These are phyloP conservation scores for Sus scrofa DNA, from an alignment of 2,113 vertebrate genomes.

Conservation along the genomic window T2T-Sscrofa CM000814.6:143832001-143832500, in stretches of 20 bases:
- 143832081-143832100: no score
- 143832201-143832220: neutral
- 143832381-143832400: neutral
- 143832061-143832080: rapidly evolving
- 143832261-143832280: neutral
- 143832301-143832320: neutral
- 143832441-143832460: neutral
- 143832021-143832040: neutral
- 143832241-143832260: neutral
- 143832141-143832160: rapidly evolving
- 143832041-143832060: neutral
- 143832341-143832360: neutral
- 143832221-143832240: neutral
- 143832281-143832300: no score
- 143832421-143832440: neutral
- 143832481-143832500: neutral
- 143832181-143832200: no score
- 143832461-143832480: neutral
- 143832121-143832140: neutral
- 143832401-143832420: neutral
- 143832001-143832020: neutral
- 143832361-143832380: no score
- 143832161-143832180: neutral
- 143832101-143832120: neutral
- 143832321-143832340: neutral